These are phyloP conservation scores for Pandemis heparana DNA, from an alignment of 2,888 invertebrate genomes.

Conservation along the genomic window DNA sequence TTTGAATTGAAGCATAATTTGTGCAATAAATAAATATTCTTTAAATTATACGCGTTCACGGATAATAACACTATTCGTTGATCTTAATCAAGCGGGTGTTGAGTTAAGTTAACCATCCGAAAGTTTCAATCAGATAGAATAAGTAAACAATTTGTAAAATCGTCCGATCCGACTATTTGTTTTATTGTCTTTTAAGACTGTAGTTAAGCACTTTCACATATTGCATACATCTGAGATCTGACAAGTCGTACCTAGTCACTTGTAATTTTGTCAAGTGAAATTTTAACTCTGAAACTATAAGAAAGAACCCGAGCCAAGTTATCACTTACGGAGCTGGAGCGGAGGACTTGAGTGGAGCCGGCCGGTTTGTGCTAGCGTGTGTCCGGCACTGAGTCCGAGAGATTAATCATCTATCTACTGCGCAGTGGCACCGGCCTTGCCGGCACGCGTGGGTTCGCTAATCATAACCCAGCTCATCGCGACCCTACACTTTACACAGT, in stretches of 20 bases:
- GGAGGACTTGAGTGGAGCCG: conserved; percentile 55
- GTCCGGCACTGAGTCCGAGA: conserved; percentile 76
- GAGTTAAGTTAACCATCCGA: background rate
- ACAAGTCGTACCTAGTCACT: no score
- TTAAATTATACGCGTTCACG: background rate
- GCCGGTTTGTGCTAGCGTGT: conserved; percentile 66
- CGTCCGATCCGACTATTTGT: background rate
- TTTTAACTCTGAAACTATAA: background rate
- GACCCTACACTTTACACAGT: conserved; percentile 50
- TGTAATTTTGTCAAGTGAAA: background rate
- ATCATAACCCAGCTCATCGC: conserved; percentile 76
- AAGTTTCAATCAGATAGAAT: background rate
- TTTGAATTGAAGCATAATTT: background rate
- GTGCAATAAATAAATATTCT: conserved; percentile 2
- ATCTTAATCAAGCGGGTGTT: background rate
- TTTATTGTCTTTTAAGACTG: background rate
- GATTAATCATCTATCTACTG: conserved; percentile 85
- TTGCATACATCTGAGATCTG: no score
- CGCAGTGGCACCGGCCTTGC: conserved; percentile 78
- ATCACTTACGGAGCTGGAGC: conserved; percentile 44
- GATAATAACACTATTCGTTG: background rate
- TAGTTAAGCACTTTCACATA: background rate
- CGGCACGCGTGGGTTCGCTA: conserved; percentile 73
- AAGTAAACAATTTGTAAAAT: background rate
- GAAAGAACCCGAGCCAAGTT: background rate